A percentile compares a stretch with the other conserved stretches of the same genome.
These are phyloP conservation scores for Pogonocichla stellata DNA, from an alignment of 2,113 vertebrate genomes.

Conservation along the genomic window DNA sequence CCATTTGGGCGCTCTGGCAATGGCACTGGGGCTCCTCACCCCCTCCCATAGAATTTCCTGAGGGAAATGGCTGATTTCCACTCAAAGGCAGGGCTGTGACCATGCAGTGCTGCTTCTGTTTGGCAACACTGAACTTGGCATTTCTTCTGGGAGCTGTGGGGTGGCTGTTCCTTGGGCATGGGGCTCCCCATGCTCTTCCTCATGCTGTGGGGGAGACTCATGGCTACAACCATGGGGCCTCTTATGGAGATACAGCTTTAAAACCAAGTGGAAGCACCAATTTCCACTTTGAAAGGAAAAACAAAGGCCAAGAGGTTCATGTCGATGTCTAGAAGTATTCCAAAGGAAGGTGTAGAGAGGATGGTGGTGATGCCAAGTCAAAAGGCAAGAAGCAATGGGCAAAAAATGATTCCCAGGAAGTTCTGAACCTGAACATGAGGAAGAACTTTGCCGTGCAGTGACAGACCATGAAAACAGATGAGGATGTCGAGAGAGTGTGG, in stretches of 20 bases:
- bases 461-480: rapidly evolving
- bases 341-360: neutral
- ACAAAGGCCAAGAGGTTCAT: neutral
- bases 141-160: neutral
- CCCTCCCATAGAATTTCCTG: neutral
- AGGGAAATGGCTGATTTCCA: neutral
- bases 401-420: neutral
- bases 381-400: neutral
- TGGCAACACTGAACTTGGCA: rapidly evolving
- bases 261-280: rapidly evolving
- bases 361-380: neutral
- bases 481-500: neutral
- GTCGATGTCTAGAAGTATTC: neutral
- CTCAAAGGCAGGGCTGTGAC: neutral
- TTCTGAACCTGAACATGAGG: neutral
- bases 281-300: neutral
- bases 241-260: neutral
- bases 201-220: neutral
- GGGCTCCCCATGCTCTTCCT: neutral
- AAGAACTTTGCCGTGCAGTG: neutral
- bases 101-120: rapidly evolving
- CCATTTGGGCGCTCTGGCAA: neutral
- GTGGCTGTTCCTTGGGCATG: neutral
- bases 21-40: rapidly evolving
- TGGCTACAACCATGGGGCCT: rapidly evolving